phyloP scores from a whole-genome alignment of 2,888 invertebrate genomes.

The Incurvaria masculella region DNA sequence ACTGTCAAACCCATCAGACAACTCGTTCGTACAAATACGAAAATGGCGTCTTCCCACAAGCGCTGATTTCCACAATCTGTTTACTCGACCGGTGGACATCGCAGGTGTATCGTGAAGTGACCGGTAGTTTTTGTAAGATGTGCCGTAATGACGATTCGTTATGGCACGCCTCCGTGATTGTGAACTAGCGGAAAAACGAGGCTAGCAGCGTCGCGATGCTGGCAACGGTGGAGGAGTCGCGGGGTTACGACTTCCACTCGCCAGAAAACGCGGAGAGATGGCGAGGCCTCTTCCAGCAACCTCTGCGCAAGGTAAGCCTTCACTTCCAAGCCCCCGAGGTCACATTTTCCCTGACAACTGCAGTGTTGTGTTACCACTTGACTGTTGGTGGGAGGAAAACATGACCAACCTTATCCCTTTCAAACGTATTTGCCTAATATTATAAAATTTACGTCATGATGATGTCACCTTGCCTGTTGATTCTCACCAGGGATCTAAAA shows the following conservation, averaged over 20 bases:
- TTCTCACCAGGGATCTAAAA: too few species aligned
- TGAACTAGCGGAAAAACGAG: background rate
- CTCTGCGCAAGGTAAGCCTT: conserved; percentile 76
- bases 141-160: background rate
- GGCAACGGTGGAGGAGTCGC: conserved; percentile 52
- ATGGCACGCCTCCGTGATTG: background rate
- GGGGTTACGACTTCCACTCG: conserved; percentile 80
- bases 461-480: too few species aligned
- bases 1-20: background rate
- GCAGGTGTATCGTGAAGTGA: background rate
- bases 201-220: conserved; percentile 19
- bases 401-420: too few species aligned
- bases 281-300: conserved; percentile 85
- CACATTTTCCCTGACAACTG: background rate
- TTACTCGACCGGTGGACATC: background rate
- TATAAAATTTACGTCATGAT: too few species aligned
- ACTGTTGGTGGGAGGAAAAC: too few species aligned
- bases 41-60: background rate
- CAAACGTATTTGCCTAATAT: too few species aligned
- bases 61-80: background rate
- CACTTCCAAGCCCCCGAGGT: background rate
- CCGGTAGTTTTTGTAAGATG: too few species aligned
- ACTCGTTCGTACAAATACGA: background rate
- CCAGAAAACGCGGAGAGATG: conserved; percentile 89
- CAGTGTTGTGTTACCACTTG: too few species aligned